Evolutionary conservation across 1,140 invertebrate genomes (phyloP), one percentile per base, ranked within the genome.

Genomic region (Leptestheria dahalacensis): DNA sequence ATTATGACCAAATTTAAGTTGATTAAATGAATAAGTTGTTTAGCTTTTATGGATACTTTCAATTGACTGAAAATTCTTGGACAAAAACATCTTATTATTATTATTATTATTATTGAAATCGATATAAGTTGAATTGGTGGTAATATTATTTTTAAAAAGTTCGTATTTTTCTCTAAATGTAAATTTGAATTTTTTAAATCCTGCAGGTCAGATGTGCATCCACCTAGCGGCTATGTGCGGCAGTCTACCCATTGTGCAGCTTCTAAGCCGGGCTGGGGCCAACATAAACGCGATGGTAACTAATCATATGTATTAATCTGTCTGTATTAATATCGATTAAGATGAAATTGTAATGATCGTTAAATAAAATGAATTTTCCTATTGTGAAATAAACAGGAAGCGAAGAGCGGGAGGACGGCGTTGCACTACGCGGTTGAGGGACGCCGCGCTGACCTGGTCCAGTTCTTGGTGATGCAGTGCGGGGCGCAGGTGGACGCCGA

Each of bases 401-500:
- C 82, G 1, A 80, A 85, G 66, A 77, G 78, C 61, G 90, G 91
- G 1, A 80, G 80, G 64, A 91, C 88, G 33, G 79, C 86, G 0
- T 75, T 94, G 23, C 88, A 93, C 70, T 81, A 86, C 64, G 86
- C 88, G n/a, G 81, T 88, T 21, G 81, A 85, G 66, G 72, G 72
- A 29, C 73, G 79, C 23, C 82, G 88, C 66, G 70, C 79, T 24
- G 72, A 74, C 12, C 70, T 87, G 48, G 71, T 82, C 21, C 71
- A 76, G 54, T 83, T 81, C 67, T 71, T 90, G 51, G 67, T 86
- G 3, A 74, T 74, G 12, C 78, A 83, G 62, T 85, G 83, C 65
- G 73, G 77, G 12, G 72, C 75, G 25, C 63, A 66, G 51, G 68
- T 82, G 20, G 73, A 73, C 64, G 64, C 73, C 41, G 73, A 76